Conservation (phyloP, 2,797 vertebrate species). For the Rhinoraja longicauda region DNA sequence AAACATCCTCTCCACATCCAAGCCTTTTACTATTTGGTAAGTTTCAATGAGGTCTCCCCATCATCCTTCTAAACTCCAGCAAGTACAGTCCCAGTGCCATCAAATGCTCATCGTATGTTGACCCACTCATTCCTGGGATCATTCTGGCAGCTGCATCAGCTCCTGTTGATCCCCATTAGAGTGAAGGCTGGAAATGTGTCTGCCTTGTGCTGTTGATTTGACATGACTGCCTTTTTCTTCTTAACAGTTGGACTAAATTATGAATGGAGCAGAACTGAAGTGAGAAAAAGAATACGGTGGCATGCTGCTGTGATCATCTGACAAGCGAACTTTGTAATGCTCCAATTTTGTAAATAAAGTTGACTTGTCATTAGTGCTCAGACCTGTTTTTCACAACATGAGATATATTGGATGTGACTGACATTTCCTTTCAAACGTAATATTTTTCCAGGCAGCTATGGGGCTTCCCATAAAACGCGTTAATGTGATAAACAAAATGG, state of each 20-base stretch:
- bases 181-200: too few species aligned
- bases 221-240: not conserved
- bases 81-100: too few species aligned
- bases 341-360: conserved; percentile 36
- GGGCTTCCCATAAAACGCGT: not conserved
- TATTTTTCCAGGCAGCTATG: not conserved
- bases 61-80: too few species aligned
- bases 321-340: conserved; percentile 21
- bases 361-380: not conserved
- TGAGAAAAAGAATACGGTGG: not conserved
- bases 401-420: not conserved
- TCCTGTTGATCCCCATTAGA: not conserved
- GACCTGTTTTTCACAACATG: not conserved
- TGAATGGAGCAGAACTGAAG: not conserved
- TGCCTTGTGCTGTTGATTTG: too few species aligned
- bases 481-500: not conserved
- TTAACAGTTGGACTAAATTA: conserved; percentile 26
- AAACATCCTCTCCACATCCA: too few species aligned
- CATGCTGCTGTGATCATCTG: not conserved
- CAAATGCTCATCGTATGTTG: too few species aligned
- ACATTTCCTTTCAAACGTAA: too few species aligned
- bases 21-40: too few species aligned
- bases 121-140: too few species aligned
- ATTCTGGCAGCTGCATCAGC: not conserved
- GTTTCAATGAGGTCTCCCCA: too few species aligned